phyloP scores from a whole-genome alignment of 2,888 invertebrate genomes.

The Copidosoma aretas region DNA sequence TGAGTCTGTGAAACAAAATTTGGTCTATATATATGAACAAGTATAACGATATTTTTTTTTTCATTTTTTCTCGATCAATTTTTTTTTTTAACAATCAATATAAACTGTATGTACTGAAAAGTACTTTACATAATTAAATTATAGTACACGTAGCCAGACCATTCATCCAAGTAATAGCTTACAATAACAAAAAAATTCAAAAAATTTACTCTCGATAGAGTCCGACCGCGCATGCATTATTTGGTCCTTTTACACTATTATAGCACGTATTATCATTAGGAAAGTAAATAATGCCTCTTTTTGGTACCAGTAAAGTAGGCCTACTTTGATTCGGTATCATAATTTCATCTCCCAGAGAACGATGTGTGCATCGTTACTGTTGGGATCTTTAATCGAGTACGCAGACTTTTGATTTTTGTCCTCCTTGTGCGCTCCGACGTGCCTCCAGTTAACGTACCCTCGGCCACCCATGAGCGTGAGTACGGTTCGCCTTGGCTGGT shows the following conservation, averaged over 20 bases:
- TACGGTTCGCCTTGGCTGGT: slow-evolving; percentile 73
- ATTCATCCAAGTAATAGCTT: slow-evolving; percentile 13
- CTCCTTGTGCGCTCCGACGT: slow-evolving; percentile 68
- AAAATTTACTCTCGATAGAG: slow-evolving; percentile 5
- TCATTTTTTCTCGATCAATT: slow-evolving; percentile 14
- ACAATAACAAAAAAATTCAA: slow-evolving; percentile 12
- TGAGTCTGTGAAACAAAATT: slow-evolving; percentile 16
- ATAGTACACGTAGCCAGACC: slow-evolving; percentile 39
- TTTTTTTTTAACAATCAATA: slow-evolving; percentile 36
- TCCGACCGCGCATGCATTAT: slow-evolving; percentile 33
- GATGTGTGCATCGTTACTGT: slow-evolving; percentile 86
- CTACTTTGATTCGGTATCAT: slow-evolving; percentile 62
- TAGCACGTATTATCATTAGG: slow-evolving; percentile 40
- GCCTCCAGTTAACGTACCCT: slow-evolving; percentile 87
- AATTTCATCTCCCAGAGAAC: slow-evolving; percentile 89
- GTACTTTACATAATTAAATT: slow-evolving; percentile 35
- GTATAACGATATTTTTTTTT: slow-evolving; percentile 30
- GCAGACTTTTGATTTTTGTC: slow-evolving; percentile 58
- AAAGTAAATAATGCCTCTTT: slow-evolving; percentile 43
- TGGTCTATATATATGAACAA: slow-evolving; percentile 20
- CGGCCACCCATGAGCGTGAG: slow-evolving; percentile 87
- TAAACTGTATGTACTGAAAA: slow-evolving; percentile 26
- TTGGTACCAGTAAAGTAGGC: slow-evolving; percentile 41
- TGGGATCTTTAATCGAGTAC: slow-evolving; percentile 69
- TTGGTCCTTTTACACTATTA: slow-evolving; percentile 41